Evolutionary conservation across 2,113 vertebrate species (phyloP), one percentile per base, ranked within the genome.

Genomic region (Pelvicachromis taeniatus): DNA sequence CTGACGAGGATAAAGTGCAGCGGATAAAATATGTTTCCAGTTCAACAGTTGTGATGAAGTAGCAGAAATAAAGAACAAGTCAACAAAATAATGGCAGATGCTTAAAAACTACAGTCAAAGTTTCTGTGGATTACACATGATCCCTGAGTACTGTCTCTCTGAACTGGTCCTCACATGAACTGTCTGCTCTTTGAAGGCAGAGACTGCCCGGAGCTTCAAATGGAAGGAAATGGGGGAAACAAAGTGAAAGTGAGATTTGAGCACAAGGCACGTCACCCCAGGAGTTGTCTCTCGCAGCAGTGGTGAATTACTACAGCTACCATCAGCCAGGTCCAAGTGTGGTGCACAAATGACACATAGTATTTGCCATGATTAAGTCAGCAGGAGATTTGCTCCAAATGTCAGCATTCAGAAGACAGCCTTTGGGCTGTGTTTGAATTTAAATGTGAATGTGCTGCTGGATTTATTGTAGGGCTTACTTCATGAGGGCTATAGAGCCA

Each of bases 321-420:
- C 93, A 88, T 96, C 95, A 95, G 94, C 94, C 93, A 94, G 91
- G 94, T 95, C 94, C 93, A 85, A 95, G 93, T 95, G 91, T 91
- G 91, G 91, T 85, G 93, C 92, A 95, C 93, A 95, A 96, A 95
- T 95, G 95, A 96, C 95, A 96, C 89, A 89, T 92, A 96, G 95
- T 94, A 95, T 96, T 96, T 95, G 90, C 93, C 93, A 93, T 95
- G 95, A 96, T 96, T 94, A 96, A 95, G 94, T 94, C 95, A 95
- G 94, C 95, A 94, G 95, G 96, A 94, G 94, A 93, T 93, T 94
- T 89, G 88, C 92, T 95, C 94, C 92, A 96, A 96, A 96, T 96
- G 95, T 95, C 95, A 96, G 87, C 86, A 91, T 94, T 94, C 91
- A 93, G 92, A 91, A 85, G 86, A 89, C 88, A 86, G 87, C 84